A percentile compares a stretch with the other conserved stretches of the same genome.
Conservation (phyloP, 2,888 invertebrate genomes). For the Quadroppia sp. region DNA sequence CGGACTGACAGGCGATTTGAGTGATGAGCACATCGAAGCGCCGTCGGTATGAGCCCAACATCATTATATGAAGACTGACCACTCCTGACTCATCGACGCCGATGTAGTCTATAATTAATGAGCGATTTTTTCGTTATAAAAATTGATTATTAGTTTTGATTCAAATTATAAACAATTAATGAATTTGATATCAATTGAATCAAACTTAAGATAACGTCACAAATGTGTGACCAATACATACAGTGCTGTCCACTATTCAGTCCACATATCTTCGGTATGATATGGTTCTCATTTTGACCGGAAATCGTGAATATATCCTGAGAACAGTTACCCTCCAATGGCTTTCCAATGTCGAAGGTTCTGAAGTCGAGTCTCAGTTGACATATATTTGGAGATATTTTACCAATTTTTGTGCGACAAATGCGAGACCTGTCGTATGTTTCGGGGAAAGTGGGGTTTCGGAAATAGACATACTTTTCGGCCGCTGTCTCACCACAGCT, state of each 20-base stretch:
- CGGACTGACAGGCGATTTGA: conserved; percentile 48
- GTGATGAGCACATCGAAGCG: conserved; percentile 48
- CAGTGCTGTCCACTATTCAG: conserved; percentile 49
- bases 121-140: no score
- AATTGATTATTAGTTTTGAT: not conserved
- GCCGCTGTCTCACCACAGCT: conserved; percentile 47
- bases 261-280: conserved; percentile 49
- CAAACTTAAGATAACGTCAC: not conserved
- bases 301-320: conserved; percentile 49
- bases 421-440: conserved; percentile 45
- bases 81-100: conserved; percentile 48
- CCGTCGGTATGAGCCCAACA: conserved; percentile 46
- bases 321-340: conserved; percentile 49
- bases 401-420: conserved; percentile 46
- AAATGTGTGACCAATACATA: conserved; percentile 30
- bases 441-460: conserved; percentile 48
- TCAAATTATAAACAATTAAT: not conserved
- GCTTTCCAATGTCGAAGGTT: conserved; percentile 48
- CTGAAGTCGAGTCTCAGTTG: conserved; percentile 48
- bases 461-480: conserved; percentile 48
- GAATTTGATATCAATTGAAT: not conserved
- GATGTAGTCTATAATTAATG: conserved; percentile 46
- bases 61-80: conserved; percentile 46
- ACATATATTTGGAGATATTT: conserved; percentile 46
- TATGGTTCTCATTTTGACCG: conserved; percentile 49